These are phyloP conservation scores for Sebastes dallii DNA, from an alignment of 2,797 vertebrate species.

Conservation along the genomic window DNA sequence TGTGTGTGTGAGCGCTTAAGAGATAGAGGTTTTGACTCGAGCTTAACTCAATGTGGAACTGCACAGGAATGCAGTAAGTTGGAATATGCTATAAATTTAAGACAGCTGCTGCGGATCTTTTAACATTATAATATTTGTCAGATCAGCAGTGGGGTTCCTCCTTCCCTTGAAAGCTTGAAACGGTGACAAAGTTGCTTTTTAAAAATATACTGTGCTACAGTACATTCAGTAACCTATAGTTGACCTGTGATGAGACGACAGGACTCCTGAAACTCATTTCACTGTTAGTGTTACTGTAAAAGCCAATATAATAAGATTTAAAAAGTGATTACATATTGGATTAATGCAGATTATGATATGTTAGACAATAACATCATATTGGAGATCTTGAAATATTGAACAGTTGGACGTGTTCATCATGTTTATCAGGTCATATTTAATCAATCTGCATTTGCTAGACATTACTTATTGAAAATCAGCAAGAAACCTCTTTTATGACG, in stretches of 20 bases:
- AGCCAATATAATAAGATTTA: not conserved
- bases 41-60: slow-evolving; percentile 54
- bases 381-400: not conserved
- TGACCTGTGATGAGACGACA: not conserved
- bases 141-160: slow-evolving; percentile 38
- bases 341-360: not conserved
- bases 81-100: slow-evolving; percentile 52
- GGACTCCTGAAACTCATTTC: not conserved
- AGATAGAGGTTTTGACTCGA: slow-evolving; percentile 64
- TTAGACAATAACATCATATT: not conserved
- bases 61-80: slow-evolving; percentile 65
- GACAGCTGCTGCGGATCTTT: slow-evolving; percentile 73
- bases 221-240: not conserved
- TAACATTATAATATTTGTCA: slow-evolving; percentile 66
- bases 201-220: not conserved
- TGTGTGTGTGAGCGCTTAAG: slow-evolving; percentile 21
- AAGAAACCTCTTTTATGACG: not conserved
- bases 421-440: not conserved
- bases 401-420: not conserved
- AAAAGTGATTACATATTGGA: not conserved
- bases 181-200: slow-evolving; percentile 9
- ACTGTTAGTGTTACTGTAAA: not conserved
- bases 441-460: not conserved
- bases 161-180: slow-evolving; percentile 30
- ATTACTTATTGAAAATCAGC: not conserved